These are phyloP conservation scores for Moxostoma hubbsi DNA, from an alignment of 2,797 vertebrate genomes.

Conservation along the genomic window DNA sequence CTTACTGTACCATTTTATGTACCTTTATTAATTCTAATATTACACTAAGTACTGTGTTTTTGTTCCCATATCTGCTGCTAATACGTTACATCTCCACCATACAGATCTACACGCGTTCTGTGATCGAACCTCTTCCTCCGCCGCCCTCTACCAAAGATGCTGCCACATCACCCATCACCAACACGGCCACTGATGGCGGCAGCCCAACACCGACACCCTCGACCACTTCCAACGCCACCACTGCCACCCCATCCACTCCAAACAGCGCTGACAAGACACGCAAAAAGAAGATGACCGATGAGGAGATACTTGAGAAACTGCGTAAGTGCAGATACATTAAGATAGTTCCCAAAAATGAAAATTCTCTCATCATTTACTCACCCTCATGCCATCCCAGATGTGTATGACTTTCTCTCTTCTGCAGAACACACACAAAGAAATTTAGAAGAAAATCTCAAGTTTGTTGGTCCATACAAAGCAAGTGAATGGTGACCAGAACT, in stretches of 20 bases:
- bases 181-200: slow-evolving; percentile 69
- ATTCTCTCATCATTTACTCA: no score
- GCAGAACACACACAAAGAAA: no score
- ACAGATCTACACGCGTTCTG: slow-evolving; percentile 94
- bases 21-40: not conserved
- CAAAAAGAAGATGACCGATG: slow-evolving; percentile 98
- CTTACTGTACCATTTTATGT: not conserved
- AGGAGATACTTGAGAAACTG: slow-evolving; percentile 96
- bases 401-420: no score
- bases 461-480: no score
- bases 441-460: no score
- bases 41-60: not conserved
- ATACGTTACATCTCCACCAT: not conserved
- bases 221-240: slow-evolving; percentile 71
- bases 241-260: slow-evolving; percentile 65
- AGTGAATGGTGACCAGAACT: no score
- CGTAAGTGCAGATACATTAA: slow-evolving; percentile 74
- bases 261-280: slow-evolving; percentile 86
- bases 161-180: slow-evolving; percentile 85
- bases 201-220: slow-evolving; percentile 67
- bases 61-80: not conserved
- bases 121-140: slow-evolving; percentile 88
- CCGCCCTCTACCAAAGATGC: slow-evolving; percentile 85
- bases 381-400: no score
- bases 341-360: no score